Conservation (phyloP, 2,888 invertebrate genomes). For the Diarsia mendica region DNA sequence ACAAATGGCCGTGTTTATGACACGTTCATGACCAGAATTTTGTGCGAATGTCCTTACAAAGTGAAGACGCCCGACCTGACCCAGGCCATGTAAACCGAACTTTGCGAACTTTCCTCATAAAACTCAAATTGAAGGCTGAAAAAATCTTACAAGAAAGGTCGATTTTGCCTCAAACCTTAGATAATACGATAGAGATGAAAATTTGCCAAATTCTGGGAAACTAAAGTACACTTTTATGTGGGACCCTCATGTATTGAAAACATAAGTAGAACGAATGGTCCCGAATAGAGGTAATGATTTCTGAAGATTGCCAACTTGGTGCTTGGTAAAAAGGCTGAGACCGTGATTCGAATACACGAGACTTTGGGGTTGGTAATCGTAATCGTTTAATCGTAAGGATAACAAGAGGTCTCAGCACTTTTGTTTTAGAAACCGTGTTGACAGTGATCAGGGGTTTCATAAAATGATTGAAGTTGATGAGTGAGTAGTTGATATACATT, state of each 20-base stretch:
- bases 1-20: slow-evolving; percentile 60
- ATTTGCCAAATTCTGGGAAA: slow-evolving; percentile 51
- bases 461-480: slow-evolving; percentile 4
- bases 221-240: slow-evolving; percentile 52
- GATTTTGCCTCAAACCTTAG: slow-evolving; percentile 44
- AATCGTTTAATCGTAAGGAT: slow-evolving; percentile 34
- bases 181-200: slow-evolving; percentile 52
- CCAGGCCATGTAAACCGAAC: slow-evolving; percentile 56
- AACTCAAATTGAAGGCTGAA: slow-evolving; percentile 50
- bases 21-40: slow-evolving; percentile 63
- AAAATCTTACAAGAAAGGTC: slow-evolving; percentile 44
- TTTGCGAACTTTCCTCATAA: slow-evolving; percentile 58
- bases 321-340: slow-evolving; percentile 37
- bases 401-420: slow-evolving; percentile 41
- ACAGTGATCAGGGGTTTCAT: slow-evolving; percentile 20
- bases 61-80: slow-evolving; percentile 37
- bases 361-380: slow-evolving; percentile 40
- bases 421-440: slow-evolving; percentile 26
- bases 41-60: slow-evolving; percentile 41
- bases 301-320: slow-evolving; percentile 52
- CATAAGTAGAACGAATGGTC: slow-evolving; percentile 59
- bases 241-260: slow-evolving; percentile 61
- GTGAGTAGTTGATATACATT: no score
- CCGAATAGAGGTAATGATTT: slow-evolving; percentile 61
- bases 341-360: slow-evolving; percentile 61